Evolutionary conservation across 37 sponge, comb jelly and placozoan genomes (phyloP).

Genomic region (Axinella damicornis): DNA sequence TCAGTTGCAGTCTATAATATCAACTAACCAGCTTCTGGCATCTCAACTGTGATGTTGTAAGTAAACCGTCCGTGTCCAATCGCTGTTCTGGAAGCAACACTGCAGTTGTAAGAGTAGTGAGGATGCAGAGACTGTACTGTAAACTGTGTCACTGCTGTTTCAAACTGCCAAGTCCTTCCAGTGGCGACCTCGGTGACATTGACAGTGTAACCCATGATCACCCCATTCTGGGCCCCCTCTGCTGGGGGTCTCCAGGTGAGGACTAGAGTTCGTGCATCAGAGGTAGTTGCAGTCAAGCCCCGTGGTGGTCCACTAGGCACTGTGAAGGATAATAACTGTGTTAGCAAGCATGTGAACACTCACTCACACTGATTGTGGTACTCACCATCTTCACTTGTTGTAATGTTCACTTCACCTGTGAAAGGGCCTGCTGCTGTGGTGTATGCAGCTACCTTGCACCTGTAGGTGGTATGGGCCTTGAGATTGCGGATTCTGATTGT

Average conservation of each 20-base stretch:
- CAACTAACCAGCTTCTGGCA: no score
- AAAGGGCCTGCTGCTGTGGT: conserved; percentile 5
- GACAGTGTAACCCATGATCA: conserved; percentile 9
- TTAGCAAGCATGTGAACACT: no score
- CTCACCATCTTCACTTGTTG: conserved; percentile 26
- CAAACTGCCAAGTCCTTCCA: background rate
- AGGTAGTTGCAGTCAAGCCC: background rate
- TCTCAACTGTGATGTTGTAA: background rate
- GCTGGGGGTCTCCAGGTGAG: conserved; percentile 33
- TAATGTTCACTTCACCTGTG: background rate
- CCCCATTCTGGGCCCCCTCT: conserved; percentile 30
- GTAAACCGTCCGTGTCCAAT: background rate
- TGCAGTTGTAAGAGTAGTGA: background rate
- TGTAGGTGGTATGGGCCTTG: no score
- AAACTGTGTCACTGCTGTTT: background rate
- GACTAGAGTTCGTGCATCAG: background rate
- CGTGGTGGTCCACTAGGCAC: conserved; percentile 18
- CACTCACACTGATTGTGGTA: no score
- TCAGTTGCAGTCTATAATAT: no score
- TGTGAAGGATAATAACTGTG: background rate
- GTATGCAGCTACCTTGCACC: conserved; percentile 7
- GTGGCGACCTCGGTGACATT: background rate
- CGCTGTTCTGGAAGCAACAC: no score
- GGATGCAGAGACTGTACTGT: background rate
- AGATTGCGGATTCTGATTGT: no score